A percentile compares a stretch with the other conserved stretches of the same genome.
phyloP scores from a whole-genome alignment of 2,113 vertebrate genomes.

The Nothocercus nigrocapillus region DNA sequence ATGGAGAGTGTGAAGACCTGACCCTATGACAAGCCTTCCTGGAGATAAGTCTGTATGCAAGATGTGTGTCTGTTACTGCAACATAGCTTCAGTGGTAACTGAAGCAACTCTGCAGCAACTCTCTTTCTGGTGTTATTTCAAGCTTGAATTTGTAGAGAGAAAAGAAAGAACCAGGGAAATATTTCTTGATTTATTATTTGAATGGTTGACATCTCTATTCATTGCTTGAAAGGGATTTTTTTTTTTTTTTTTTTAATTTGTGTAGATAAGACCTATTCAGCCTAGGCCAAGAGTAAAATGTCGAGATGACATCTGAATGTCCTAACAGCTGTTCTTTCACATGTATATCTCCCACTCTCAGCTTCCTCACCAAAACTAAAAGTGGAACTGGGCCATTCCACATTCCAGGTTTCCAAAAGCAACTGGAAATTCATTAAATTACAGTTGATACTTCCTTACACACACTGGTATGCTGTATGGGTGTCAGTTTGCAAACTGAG shows the following conservation, averaged over 20 bases:
- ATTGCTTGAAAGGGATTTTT: neutral
- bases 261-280: neutral
- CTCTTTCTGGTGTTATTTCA: neutral
- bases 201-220: neutral
- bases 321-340: neutral
- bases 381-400: neutral
- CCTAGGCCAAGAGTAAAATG: neutral
- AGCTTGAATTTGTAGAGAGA: neutral
- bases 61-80: neutral
- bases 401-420: neutral
- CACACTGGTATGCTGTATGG: neutral
- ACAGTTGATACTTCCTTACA: neutral
- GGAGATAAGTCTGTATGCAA: neutral
- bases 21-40: neutral
- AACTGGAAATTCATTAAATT: neutral
- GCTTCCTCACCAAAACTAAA: neutral
- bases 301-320: neutral
- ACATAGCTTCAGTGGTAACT: neutral
- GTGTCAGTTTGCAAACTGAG: neutral
- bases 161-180: neutral
- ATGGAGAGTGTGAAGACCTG: neutral
- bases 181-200: neutral
- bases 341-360: accelerated
- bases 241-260: neutral
- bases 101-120: too few species aligned